Percentiles rank a stretch among this genome's conserved stretches.
Conservation (phyloP, 2,113 vertebrate genomes). For the Ariopsis seemanni region DNA sequence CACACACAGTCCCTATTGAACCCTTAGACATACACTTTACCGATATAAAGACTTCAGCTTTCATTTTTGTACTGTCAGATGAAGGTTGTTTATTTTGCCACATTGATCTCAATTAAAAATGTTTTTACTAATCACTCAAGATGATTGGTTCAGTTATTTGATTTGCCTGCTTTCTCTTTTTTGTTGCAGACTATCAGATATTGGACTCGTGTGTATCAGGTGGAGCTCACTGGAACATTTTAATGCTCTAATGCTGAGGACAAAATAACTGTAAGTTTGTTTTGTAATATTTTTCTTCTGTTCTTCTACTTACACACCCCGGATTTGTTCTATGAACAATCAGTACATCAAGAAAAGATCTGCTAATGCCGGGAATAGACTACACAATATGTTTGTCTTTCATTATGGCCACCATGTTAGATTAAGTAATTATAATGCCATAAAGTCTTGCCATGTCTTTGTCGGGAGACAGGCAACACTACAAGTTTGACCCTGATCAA, state of each 20-base stretch:
- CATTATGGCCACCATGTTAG: too few relatives aligned
- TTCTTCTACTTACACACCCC: not conserved
- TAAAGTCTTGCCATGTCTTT: too few relatives aligned
- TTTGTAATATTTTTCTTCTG: not conserved
- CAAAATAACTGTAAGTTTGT: conserved; percentile 66
- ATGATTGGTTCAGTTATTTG: not conserved
- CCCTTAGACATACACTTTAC: conserved; percentile 33
- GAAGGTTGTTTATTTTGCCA: not conserved
- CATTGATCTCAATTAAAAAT: not conserved
- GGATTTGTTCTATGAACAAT: not conserved
- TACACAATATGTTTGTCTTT: too few relatives aligned
- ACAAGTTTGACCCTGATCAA: too few relatives aligned
- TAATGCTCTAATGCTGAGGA: conserved; percentile 60
- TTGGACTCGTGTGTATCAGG: conserved; percentile 48
- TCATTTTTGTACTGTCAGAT: not conserved
- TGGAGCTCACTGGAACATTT: conserved; percentile 49
- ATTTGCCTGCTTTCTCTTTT: conserved; percentile 7
- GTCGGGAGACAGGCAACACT: too few relatives aligned
- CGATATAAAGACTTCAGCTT: not conserved
- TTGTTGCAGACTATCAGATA: conserved; percentile 62
- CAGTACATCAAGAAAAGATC: not conserved
- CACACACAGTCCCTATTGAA: conserved; percentile 62
- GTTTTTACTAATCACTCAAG: not conserved
- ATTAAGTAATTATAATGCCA: too few relatives aligned
- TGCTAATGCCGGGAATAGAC: too few relatives aligned